A percentile compares a stretch with the other conserved stretches of the same genome.
Evolutionary conservation across 2,113 vertebrate genomes (phyloP).

Genomic region (Cyprinodon tularosa): DNA sequence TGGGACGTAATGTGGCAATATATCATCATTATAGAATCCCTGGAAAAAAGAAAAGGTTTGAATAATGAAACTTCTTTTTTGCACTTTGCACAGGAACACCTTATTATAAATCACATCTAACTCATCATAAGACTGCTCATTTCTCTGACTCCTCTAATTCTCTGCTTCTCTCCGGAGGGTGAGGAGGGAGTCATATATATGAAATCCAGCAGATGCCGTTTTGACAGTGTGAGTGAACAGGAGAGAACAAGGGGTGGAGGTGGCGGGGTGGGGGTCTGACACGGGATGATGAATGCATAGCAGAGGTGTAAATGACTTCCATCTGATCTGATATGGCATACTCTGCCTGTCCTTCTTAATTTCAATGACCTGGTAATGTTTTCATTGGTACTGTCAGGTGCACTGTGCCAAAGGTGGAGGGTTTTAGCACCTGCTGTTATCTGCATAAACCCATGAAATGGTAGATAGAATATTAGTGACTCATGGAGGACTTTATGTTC

Average conservation of each 20-base stretch:
- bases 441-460: slow-evolving; percentile 31
- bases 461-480: background rate
- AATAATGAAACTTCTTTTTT: slow-evolving; percentile 59
- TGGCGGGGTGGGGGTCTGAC: slow-evolving; percentile 40
- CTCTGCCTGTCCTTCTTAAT: slow-evolving; percentile 72
- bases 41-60: background rate
- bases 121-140: slow-evolving; percentile 49
- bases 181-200: slow-evolving; percentile 39
- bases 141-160: slow-evolving; percentile 44
- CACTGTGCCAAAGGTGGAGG: slow-evolving; percentile 49
- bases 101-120: slow-evolving; percentile 58
- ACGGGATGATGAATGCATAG: slow-evolving; percentile 72
- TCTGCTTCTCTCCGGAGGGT: slow-evolving; percentile 30
- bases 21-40: slow-evolving; percentile 62
- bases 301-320: slow-evolving; percentile 74
- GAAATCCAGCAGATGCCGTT: slow-evolving; percentile 64
- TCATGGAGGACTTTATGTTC: background rate
- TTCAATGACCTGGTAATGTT: slow-evolving; percentile 61
- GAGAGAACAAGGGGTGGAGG: slow-evolving; percentile 1
- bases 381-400: slow-evolving; percentile 70
- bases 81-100: slow-evolving; percentile 38
- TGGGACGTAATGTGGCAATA: slow-evolving; percentile 43
- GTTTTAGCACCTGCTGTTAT: slow-evolving; percentile 44
- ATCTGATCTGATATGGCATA: slow-evolving; percentile 70
- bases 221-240: slow-evolving; percentile 56